Evolutionary conservation across 2,113 vertebrate species (phyloP), one percentile per base, ranked within the genome.

Genomic region (Tetraodon nigroviridis): DNA sequence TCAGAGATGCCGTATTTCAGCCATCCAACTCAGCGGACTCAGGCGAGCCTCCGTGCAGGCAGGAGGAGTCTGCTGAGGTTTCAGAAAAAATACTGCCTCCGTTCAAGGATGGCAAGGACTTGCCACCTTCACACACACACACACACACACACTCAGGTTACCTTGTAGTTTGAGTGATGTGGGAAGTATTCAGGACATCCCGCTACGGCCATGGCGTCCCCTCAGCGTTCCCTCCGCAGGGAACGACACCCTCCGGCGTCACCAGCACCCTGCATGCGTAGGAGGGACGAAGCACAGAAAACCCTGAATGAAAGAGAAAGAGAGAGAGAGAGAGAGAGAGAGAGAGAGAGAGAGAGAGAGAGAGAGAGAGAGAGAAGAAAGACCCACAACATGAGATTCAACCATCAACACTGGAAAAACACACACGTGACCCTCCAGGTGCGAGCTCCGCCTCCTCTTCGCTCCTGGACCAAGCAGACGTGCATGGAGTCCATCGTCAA

Each of bases 131-230:
- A 20, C 21, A 22, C 5, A 13, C 14, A 22, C 20, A 52, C 0
- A 19, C 4, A 51, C 15, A 27, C 29, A 22, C 48, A 10, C 8
- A 54, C 49, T 61, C 15, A 55, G 42, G 69, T 72, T 82, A 92
- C 91, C 90, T 92, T 86, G 76, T 91, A 91, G 76, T 92, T 92
- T 37, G 90, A 90, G 87, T 91, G 92, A 84, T 87, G 90, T 66
- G 93, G 81, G 80, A 93, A 94, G 87, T 92, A 94, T 80, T 95
- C 94, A 75, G 92, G 92, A 71, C 90, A 93, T 87, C 92, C 95
- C 58, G 93, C 92, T 89, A 96, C 90, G 88, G 93, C 92, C 93
- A 96, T 93, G 79, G 81, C 83, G 69, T 70, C 67, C 58, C 48
- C 48, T 76, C 46, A 49, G 51, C 54, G 51, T 67, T 71, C 71